Evolutionary conservation across 2,888 invertebrate genomes (phyloP), one percentile per base, ranked within the genome.

Genomic region (Tachina lurida): DNA sequence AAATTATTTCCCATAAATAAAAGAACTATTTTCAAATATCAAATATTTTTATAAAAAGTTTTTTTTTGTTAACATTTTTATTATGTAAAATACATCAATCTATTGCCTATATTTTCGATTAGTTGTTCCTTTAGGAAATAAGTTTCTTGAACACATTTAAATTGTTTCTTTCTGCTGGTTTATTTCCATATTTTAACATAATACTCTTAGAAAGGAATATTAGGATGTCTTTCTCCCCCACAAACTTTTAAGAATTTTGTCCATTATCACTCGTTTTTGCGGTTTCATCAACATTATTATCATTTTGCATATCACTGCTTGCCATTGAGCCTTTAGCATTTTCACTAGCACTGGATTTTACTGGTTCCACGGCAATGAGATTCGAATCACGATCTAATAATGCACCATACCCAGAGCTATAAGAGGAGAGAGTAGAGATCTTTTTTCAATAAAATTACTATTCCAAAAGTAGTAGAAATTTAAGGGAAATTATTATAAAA

Each of bases 401-500:
- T 87, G 92, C 91, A 89, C 92, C 91, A 89, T 93, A 93, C 89
- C 92, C 88, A 93, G 92, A 88, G 93, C 93, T 93, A 92, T 79
- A 89, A 93, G 91, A 87, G 93, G 93, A 87, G 93, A 92, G 87
- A 93, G 90, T 77, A 93, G 91, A 88, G 91, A 90, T 91, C 93
- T 93, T 90, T 90, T 90, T 88, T 92, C 90, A 92, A 92, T 93
- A 75, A 82, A 70, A 65, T 52, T 74, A 84, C 82, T 82, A 77
- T 86, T 79, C 84, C 31, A 12, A 47, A 54, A 43, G 22, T 39
- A 54, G 56, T 56, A 71, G 67, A 76, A 45, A 7, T 65, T 10
- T 2, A 39, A 8, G 41, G 65, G 74, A 76, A 19, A 77, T 68
- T 54, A 41, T 83, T 31, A 31, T 22, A 31, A 15, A 19, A 12